These are phyloP conservation scores for Anthopleura xanthogrammica DNA, from an alignment of 92 coral and sea anemone genomes.

Conservation along the genomic window DNA sequence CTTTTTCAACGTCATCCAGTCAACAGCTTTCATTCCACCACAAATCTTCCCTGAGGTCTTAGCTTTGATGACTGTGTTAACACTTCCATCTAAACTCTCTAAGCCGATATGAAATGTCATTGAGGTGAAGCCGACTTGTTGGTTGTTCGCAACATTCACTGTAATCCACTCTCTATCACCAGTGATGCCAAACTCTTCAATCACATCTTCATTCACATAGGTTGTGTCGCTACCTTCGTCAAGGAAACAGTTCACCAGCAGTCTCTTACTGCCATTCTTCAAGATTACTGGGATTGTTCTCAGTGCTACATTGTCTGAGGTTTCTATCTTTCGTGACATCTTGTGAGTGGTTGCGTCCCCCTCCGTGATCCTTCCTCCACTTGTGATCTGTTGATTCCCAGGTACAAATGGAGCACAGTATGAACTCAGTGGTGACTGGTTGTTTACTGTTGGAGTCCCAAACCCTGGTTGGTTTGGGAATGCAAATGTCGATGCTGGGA, in stretches of 20 bases:
- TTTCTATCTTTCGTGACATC: not conserved
- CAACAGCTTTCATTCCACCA: constrained; percentile 60
- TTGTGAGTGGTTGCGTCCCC: not conserved
- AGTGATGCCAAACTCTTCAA: constrained; percentile 44
- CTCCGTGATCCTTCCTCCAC: not conserved
- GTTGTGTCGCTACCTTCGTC: constrained; percentile 53
- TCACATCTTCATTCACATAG: constrained; percentile 61
- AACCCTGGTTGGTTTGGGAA: not conserved
- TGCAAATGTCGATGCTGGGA: not conserved
- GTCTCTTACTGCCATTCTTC: constrained; percentile 44
- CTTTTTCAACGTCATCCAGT: constrained; percentile 40
- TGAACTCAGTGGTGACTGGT: not conserved
- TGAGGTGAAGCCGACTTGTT: constrained; percentile 45
- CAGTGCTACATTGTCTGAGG: not conserved
- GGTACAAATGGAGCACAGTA: not conserved
- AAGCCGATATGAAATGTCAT: constrained; percentile 52
- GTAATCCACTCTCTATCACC: constrained; percentile 24
- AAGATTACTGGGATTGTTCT: constrained; percentile 8
- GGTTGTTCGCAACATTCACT: constrained; percentile 34
- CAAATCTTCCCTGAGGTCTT: constrained; percentile 54
- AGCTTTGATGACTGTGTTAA: constrained; percentile 44
- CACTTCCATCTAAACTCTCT: constrained; percentile 51
- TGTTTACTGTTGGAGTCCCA: not conserved
- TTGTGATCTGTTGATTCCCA: not conserved
- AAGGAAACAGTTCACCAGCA: constrained; percentile 51